Base-by-base conservation (phyloP, 1,140 invertebrate genomes). In the Aplysia californica region DNA sequence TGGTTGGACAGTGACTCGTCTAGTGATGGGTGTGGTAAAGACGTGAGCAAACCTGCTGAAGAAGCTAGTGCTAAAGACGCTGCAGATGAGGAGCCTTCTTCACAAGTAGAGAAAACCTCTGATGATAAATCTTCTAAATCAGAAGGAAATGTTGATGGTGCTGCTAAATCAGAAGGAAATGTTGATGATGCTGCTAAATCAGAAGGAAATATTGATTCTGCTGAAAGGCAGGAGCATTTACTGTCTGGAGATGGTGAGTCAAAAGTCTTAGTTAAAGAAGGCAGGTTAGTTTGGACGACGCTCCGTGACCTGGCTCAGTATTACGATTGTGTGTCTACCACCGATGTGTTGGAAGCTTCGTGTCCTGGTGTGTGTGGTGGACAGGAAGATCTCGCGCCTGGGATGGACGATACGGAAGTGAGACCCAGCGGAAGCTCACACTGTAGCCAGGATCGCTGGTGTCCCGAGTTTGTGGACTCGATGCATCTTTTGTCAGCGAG, bases 261-360 rank as follows among this genome's bases (percentile, higher is more conserved):
- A n/a, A n/a, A n/a, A n/a, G n/a, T n/a, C n/a, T n/a, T n/a, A n/a
- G n/a, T n/a, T n/a, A n/a, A n/a, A n/a, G n/a, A n/a, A 50, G n/a
- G 44, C 44, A 50, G 21, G 33, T 55, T 41, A 38, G 69, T 56
- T 21, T 73, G 50, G n/a, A 39, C 56, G 31, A 29, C 75, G 38
- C 36, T 64, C 59, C 74, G 39, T 29, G n/a, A 33, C n/a, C 79
- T 84, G 61, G 75, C 77, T 56, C 41, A 75, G 15, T 84, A 78
- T 71, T 84, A 82, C 72, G 80, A 82, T 35, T 79, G 44, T 10
- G 67, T 82, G 38, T 82, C 77, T 55, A 69, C 79, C 23, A 55
- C 72, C 0, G 80, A 84, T 39, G 69, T 38, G 18, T 36, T 75
- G n/a, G 35, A 66, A 65, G 26, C 61, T 29, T 0, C 31, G 23